Conservation (phyloP, 1,140 invertebrate genomes). For the Druon quercuslanigerum region DNA sequence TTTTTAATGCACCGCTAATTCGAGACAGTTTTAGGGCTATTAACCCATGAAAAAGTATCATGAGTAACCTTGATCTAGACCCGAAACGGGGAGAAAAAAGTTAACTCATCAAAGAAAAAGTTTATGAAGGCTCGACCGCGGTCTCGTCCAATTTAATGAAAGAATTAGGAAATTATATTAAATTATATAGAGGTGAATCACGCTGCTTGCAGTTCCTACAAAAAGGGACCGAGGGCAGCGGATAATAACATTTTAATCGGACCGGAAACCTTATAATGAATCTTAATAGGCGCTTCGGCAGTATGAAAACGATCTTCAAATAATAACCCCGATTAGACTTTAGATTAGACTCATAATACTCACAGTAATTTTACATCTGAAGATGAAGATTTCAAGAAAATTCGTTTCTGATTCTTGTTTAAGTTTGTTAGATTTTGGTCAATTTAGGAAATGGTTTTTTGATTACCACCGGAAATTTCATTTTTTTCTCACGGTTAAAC, state of each 20-base stretch:
- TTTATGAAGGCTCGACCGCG: not conserved
- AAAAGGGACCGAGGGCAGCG: not conserved
- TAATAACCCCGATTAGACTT: not conserved
- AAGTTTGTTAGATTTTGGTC: not conserved
- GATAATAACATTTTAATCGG: constrained; percentile 13
- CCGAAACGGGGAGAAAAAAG: not conserved
- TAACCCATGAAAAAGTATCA: too few relatives aligned
- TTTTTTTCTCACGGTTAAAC: not conserved
- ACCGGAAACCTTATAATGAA: not conserved
- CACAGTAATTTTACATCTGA: not conserved
- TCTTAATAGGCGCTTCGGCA: not conserved
- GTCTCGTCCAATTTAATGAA: not conserved
- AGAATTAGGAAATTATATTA: constrained; percentile 6
- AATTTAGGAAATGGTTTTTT: constrained; percentile 24
- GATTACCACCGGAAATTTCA: not conserved
- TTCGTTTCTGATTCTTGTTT: not conserved
- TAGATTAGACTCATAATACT: not conserved
- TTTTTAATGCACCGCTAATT: not conserved
- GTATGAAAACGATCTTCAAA: not conserved
- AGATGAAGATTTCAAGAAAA: not conserved
- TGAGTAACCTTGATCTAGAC: not conserved
- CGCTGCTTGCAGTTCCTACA: not conserved
- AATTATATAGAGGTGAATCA: not conserved
- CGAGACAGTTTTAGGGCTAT: not conserved
- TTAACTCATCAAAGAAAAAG: not conserved